phyloP scores from a whole-genome alignment of 2,888 invertebrate species.

The Oscheius sp. region DNA sequence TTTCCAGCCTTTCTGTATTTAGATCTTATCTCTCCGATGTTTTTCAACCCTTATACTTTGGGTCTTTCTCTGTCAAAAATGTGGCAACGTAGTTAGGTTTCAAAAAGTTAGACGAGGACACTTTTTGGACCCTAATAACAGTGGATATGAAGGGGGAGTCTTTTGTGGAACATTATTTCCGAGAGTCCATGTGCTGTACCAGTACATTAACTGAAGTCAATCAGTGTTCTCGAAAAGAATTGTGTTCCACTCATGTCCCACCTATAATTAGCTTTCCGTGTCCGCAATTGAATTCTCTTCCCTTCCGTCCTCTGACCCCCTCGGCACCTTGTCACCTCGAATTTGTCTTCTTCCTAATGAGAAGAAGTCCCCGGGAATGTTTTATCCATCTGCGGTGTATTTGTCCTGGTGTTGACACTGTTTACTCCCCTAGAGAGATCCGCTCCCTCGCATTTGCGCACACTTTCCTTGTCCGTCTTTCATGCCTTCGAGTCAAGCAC shows the following conservation, averaged over 20 bases:
- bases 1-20: no score
- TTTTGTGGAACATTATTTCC: no score
- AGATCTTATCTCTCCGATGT: no score
- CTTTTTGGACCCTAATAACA: no score
- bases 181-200: no score
- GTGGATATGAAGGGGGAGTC: no score
- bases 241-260: neutral
- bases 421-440: conserved; percentile 32
- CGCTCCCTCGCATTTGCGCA: conserved; percentile 32
- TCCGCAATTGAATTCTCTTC: conserved; percentile 23
- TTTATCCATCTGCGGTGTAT: conserved; percentile 6
- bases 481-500: conserved; percentile 17
- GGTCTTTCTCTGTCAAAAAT: no score
- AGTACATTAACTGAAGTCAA: no score
- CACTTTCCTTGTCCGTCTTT: conserved; percentile 21
- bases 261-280: conserved; percentile 31
- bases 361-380: neutral
- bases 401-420: conserved; percentile 37
- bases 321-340: conserved; percentile 16
- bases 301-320: conserved; percentile 8
- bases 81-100: no score
- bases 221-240: neutral
- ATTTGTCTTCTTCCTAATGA: conserved; percentile 20
- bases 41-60: no score
- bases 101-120: no score